Evolutionary conservation across 2,113 vertebrate species (phyloP).

Genomic region (Nerophis lumbriciformis): DNA sequence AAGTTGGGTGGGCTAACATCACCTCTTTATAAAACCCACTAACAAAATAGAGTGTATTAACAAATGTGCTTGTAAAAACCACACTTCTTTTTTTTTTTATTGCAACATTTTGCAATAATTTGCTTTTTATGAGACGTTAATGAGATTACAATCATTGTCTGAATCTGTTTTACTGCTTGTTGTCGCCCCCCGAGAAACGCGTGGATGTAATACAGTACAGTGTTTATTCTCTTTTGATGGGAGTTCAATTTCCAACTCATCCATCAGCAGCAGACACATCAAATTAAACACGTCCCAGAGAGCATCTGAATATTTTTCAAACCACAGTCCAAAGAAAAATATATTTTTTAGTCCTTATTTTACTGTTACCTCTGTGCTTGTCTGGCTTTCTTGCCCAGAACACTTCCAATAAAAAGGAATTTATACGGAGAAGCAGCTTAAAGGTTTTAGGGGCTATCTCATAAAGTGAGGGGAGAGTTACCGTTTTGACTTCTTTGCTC

Average conservation of each 20-base stretch:
- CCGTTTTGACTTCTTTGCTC: too few relatives aligned
- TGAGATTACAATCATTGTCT: slow-evolving; percentile 3
- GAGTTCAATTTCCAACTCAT: slow-evolving; percentile 37
- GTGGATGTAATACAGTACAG: slow-evolving; percentile 10
- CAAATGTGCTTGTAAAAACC: too few relatives aligned
- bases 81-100: background rate
- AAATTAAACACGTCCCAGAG: slow-evolving; percentile 31
- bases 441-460: slow-evolving; percentile 34
- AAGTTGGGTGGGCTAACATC: too few relatives aligned
- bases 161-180: background rate
- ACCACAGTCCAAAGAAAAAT: background rate
- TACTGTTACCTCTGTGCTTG: background rate
- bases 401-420: slow-evolving; percentile 36
- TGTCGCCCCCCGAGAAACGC: slow-evolving; percentile 17
- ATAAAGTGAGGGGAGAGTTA: slow-evolving; percentile 8
- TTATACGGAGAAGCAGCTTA: slow-evolving; percentile 23
- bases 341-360: slow-evolving; percentile 22
- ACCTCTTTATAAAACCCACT: too few relatives aligned
- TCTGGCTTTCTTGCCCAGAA: slow-evolving; percentile 4
- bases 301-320: slow-evolving; percentile 24
- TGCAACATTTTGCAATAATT: slow-evolving; percentile 8
- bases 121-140: slow-evolving; percentile 4
- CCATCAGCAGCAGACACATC: slow-evolving; percentile 37
- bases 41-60: too few relatives aligned
- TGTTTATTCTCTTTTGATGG: slow-evolving; percentile 24